Conservation (phyloP, 2,113 vertebrate genomes). For the Thryonomys swinderianus region DNA sequence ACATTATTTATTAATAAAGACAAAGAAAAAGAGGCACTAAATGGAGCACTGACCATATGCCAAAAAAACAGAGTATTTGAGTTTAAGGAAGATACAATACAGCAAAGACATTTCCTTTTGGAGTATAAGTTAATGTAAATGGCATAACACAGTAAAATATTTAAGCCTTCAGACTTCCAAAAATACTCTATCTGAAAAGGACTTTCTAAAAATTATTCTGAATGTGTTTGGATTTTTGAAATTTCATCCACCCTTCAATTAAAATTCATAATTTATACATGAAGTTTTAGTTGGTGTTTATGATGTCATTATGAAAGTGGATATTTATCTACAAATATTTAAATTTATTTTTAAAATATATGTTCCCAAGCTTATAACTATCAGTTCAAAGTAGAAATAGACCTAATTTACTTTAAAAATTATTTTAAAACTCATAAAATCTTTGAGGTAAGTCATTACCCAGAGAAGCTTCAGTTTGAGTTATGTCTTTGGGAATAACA, state of each 20-base stretch:
- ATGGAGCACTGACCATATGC: background rate
- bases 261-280: background rate
- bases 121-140: background rate
- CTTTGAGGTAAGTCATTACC: background rate
- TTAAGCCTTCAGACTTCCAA: background rate
- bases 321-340: background rate
- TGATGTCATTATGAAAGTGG: background rate
- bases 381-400: background rate
- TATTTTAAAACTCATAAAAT: slow-evolving; percentile 18
- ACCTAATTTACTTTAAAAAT: background rate
- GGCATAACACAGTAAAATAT: background rate
- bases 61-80: background rate
- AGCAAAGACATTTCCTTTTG: background rate
- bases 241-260: background rate
- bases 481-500: background rate
- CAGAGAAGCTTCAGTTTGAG: background rate
- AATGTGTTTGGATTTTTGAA: background rate
- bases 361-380: background rate
- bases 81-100: background rate
- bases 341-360: background rate
- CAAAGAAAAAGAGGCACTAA: background rate
- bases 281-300: background rate
- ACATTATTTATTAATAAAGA: background rate
- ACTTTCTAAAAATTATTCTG: background rate
- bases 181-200: background rate